Evolutionary conservation across 2,888 invertebrate genomes (phyloP).

Genomic region (Andricus curvator): DNA sequence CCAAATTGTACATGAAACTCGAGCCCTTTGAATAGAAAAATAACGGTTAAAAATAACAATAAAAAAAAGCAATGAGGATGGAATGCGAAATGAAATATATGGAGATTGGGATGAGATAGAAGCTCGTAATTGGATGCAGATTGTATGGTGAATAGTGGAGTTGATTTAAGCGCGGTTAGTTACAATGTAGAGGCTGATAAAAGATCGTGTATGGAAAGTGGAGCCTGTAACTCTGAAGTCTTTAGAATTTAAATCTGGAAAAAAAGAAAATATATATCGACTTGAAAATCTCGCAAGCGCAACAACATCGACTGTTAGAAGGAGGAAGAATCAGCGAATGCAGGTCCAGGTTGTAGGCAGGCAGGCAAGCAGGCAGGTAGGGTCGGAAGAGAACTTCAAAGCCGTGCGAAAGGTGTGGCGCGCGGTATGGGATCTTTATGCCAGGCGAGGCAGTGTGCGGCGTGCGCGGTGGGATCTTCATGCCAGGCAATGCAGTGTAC

Average conservation of each 20-base stretch:
- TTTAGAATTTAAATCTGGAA: constrained; percentile 39
- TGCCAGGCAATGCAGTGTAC: constrained; percentile 24
- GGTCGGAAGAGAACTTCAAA: constrained; percentile 54
- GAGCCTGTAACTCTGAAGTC: constrained; percentile 27
- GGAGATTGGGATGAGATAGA: constrained; percentile 9
- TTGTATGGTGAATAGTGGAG: constrained; percentile 30
- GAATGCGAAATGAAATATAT: constrained; percentile 2
- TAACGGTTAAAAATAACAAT: neutral
- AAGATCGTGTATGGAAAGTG: constrained; percentile 35
- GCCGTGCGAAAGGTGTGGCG: constrained; percentile 69
- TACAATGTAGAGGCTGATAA: constrained; percentile 35
- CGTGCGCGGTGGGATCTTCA: constrained; percentile 42
- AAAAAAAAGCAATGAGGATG: neutral
- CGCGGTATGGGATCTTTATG: constrained; percentile 37
- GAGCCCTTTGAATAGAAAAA: no score
- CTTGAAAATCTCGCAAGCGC: constrained; percentile 17
- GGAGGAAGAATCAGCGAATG: constrained; percentile 49
- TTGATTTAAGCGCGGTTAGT: constrained; percentile 30
- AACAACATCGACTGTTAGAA: constrained; percentile 9
- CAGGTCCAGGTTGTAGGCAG: no score
- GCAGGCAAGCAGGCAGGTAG: constrained; percentile 45
- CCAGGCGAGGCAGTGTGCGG: constrained; percentile 53
- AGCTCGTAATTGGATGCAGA: constrained; percentile 37
- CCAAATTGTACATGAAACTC: no score
- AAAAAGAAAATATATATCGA: constrained; percentile 21